These are phyloP conservation scores for Protophormia terraenovae DNA, from an alignment of 2,888 invertebrate species.

Conservation along the genomic window DNA sequence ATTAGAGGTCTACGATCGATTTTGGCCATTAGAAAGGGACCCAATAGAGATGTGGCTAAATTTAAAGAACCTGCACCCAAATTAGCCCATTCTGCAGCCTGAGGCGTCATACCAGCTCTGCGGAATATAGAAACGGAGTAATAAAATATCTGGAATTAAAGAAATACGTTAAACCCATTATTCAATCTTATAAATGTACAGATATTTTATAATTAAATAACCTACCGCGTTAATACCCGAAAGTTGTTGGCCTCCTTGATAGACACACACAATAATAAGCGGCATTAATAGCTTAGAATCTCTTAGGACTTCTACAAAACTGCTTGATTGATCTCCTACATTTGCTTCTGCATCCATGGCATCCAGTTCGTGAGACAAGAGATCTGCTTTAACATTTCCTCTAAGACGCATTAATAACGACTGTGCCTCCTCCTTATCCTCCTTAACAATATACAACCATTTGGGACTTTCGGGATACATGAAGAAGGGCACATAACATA, in stretches of 20 bases:
- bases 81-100: constrained; percentile 87
- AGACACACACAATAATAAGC: constrained; percentile 87
- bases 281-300: constrained; percentile 86
- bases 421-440: constrained; percentile 85
- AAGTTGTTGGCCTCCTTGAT: constrained; percentile 91
- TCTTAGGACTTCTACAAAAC: constrained; percentile 84
- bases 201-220: background rate
- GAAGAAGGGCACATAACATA: constrained; percentile 85
- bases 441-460: constrained; percentile 88
- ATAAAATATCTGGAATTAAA: constrained; percentile 84
- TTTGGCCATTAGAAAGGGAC: constrained; percentile 86
- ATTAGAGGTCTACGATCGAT: constrained; percentile 86
- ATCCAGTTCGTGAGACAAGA: constrained; percentile 84
- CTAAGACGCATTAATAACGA: constrained; percentile 86
- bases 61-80: constrained; percentile 89
- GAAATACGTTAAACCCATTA: background rate
- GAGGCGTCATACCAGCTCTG: constrained; percentile 85
- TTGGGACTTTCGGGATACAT: constrained; percentile 94
- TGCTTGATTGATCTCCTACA: constrained; percentile 81
- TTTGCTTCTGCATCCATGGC: constrained; percentile 83
- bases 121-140: constrained; percentile 91
- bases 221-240: constrained; percentile 93
- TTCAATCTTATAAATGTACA: background rate
- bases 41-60: constrained; percentile 85
- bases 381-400: constrained; percentile 81